phyloP scores from a whole-genome alignment of 1,140 invertebrate genomes.

The Metopolophium dirhodum region DNA sequence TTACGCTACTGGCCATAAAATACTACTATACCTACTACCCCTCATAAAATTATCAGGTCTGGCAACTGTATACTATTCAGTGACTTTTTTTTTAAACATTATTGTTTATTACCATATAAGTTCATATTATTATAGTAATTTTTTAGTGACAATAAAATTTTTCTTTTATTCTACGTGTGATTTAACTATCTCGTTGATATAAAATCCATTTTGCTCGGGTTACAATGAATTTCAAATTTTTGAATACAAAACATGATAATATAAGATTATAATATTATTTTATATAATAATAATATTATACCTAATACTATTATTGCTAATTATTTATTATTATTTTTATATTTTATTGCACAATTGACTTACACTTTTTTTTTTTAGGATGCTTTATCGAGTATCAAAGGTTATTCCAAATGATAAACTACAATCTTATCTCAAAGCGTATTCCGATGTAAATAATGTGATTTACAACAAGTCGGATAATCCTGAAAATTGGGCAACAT shows the following conservation, averaged over 20 bases:
- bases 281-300: too few relatives aligned
- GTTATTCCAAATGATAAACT: conserved; percentile 24
- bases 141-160: not conserved
- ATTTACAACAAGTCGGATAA: not conserved
- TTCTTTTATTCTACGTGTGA: not conserved
- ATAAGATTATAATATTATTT: too few relatives aligned
- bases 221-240: not conserved
- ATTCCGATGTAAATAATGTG: conserved; percentile 6
- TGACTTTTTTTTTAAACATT: too few relatives aligned
- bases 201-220: not conserved
- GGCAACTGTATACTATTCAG: too few relatives aligned
- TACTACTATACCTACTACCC: too few relatives aligned
- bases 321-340: not conserved
- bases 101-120: too few relatives aligned
- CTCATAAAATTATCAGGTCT: too few relatives aligned
- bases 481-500: not conserved
- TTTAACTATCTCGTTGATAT: not conserved
- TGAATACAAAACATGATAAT: not conserved
- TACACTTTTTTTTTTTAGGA: not conserved
- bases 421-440: conserved; percentile 4
- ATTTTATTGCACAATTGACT: not conserved
- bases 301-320: not conserved
- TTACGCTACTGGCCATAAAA: too few relatives aligned
- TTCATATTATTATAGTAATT: not conserved
- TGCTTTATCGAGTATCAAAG: conserved; percentile 18